A percentile compares a stretch with the other conserved stretches of the same genome.
Conservation (phyloP, 2,113 vertebrate genomes). For the Montifringilla adamsi region DNA sequence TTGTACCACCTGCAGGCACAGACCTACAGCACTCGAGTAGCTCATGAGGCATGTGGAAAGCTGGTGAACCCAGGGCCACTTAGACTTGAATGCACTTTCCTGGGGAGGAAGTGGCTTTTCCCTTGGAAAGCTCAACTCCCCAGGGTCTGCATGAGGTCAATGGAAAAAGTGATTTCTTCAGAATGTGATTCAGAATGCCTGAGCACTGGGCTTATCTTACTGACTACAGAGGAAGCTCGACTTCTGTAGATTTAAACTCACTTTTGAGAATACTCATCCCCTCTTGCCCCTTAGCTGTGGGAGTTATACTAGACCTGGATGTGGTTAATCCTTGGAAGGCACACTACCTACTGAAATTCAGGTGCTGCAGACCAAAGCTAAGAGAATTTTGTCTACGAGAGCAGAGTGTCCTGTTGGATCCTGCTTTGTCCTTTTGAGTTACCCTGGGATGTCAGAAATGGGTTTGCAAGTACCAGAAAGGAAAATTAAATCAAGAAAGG, state of each 20-base stretch:
- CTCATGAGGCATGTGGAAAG: neutral
- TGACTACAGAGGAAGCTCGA: neutral
- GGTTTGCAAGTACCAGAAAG: neutral
- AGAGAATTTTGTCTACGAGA: neutral
- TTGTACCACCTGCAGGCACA: conserved; percentile 27
- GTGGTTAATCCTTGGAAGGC: neutral
- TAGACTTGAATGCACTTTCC: conserved; percentile 25
- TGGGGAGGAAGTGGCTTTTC: conserved; percentile 59
- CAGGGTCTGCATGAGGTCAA: conserved; percentile 42
- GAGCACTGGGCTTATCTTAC: neutral
- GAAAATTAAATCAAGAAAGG: neutral
- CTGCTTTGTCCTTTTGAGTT: neutral
- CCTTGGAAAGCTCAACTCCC: conserved; percentile 49
- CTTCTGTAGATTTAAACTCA: neutral
- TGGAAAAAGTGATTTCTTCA: conserved; percentile 58
- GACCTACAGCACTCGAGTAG: neutral
- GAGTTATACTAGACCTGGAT: neutral
- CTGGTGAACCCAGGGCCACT: conserved; percentile 9
- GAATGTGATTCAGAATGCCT: conserved; percentile 16
- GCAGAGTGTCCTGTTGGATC: neutral
- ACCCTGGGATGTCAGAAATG: neutral
- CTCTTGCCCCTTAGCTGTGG: neutral
- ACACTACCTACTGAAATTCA: neutral
- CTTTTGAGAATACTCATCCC: neutral
- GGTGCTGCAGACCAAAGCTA: neutral